Evolutionary conservation across 2,797 vertebrate genomes (phyloP).

Genomic region (Poeciliopsis gracilis): DNA sequence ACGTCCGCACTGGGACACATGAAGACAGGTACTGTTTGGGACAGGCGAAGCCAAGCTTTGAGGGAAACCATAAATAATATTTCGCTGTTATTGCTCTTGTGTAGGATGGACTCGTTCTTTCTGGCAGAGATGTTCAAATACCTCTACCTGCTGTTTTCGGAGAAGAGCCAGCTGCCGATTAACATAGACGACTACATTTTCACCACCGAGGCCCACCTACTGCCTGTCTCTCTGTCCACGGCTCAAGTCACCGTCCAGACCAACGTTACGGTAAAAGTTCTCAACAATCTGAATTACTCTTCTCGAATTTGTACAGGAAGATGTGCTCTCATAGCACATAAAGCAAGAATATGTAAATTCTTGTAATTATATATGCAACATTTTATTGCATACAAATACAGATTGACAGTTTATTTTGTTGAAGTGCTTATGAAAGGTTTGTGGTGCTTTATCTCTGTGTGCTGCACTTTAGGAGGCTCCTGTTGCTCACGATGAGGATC

Average conservation of each 20-base stretch:
- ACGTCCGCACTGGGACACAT: slow-evolving; percentile 85
- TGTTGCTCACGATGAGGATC: slow-evolving; percentile 68
- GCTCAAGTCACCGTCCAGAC: slow-evolving; percentile 68
- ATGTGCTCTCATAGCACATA: not conserved
- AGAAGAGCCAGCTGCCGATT: slow-evolving; percentile 83
- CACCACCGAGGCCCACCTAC: slow-evolving; percentile 86
- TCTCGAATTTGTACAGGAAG: slow-evolving; percentile 9
- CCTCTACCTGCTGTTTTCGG: slow-evolving; percentile 86
- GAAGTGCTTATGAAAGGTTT: not conserved
- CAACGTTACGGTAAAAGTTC: slow-evolving; percentile 76
- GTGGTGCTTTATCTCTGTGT: not conserved
- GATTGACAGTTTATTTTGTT: not conserved
- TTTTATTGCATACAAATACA: not conserved
- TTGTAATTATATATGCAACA: not conserved
- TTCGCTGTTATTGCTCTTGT: accelerated
- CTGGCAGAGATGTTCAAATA: slow-evolving; percentile 90
- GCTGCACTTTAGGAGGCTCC: slow-evolving; percentile 59
- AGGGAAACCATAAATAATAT: not conserved
- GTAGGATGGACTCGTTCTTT: slow-evolving; percentile 88
- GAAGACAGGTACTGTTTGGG: slow-evolving; percentile 81
- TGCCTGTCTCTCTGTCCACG: slow-evolving; percentile 83
- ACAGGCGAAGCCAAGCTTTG: not conserved
- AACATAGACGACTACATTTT: slow-evolving; percentile 86
- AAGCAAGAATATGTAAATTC: not conserved
- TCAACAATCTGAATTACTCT: not conserved